Evolutionary conservation across 1,140 invertebrate genomes (phyloP), one percentile per base, ranked within the genome.

Genomic region (Drosophila grimshawi): DNA sequence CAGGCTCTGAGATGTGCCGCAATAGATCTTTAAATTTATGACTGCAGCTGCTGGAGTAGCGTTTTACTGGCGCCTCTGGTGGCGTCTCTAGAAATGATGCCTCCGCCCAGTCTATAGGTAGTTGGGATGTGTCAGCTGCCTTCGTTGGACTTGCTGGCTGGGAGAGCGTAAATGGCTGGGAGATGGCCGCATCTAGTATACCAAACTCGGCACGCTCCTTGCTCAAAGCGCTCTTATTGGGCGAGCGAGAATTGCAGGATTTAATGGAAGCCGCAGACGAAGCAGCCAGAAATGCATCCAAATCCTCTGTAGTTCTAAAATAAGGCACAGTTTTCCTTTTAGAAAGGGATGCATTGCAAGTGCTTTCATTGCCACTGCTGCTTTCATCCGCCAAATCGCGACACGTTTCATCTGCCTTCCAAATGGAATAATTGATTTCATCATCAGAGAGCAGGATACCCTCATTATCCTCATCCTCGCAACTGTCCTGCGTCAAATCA

Each of bases 361-460:
- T 7, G 29, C 7, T 55, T 0, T 33, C 30, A 8, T 53, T 65
- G 33, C 65, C 49, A 2, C 46, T 69, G 37, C 35, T 73, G 0
- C 56, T 41, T 1, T 1, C 30, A n/a, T 68, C 41, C 3, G 52
- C 52, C 5, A 51, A 30, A 5, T 61, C 32, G 3, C 46, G 48
- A 1, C 35, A 48, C 1, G 80, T 73, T 55, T 79, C 89, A 61
- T 90, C 76, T n/a, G 86, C 83, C 57, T 89, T 80, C 81, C 90
- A 88, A 55, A 92, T 92, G 5, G 91, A 92, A 51, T 92, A 92
- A 55, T 92, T 92, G 19, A 92, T 91, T 75, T 92, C 91, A 59
- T 92, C 91, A 65, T 92, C 91, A 1, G 91, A 92, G 5, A 92
- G 68, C 10, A 92, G 27, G 3, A 86, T 79, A 4, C 78, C 78